A percentile compares a stretch with the other conserved stretches of the same genome.
phyloP scores from a whole-genome alignment of 2,888 invertebrate genomes.

The Agrenia bidenticulata region DNA sequence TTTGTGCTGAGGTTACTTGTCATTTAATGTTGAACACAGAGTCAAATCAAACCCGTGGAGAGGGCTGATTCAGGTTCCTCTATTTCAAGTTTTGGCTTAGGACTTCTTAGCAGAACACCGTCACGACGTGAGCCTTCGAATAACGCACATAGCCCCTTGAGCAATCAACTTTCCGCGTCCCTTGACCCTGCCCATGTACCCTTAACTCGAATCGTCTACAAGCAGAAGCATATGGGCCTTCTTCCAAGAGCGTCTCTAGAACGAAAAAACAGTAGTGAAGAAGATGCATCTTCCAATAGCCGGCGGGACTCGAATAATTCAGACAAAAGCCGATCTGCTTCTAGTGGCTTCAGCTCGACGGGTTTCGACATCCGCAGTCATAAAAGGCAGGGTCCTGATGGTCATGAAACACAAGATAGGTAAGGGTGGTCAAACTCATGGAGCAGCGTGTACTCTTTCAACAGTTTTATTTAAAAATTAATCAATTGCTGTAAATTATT shows the following conservation, averaged over 20 bases:
- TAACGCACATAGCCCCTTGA: constrained; percentile 21
- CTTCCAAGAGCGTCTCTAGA: constrained; percentile 46
- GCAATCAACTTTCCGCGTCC: constrained; percentile 19
- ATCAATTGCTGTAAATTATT: too few relatives aligned
- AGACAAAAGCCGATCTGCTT: constrained; percentile 34
- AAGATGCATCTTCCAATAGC: constrained; percentile 24
- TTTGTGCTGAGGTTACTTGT: neutral
- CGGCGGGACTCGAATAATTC: constrained; percentile 46
- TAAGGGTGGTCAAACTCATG: constrained; percentile 9
- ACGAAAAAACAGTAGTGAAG: constrained; percentile 40
- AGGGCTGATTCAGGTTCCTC: constrained; percentile 48
- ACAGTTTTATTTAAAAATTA: too few relatives aligned
- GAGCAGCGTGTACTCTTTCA: too few relatives aligned
- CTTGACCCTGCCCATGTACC: constrained; percentile 40
- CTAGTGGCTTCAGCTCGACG: constrained; percentile 41
- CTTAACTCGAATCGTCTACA: constrained; percentile 44
- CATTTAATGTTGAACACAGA: constrained; percentile 27
- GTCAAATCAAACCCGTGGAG: constrained; percentile 42
- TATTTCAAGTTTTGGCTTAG: constrained; percentile 46
- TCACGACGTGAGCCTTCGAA: constrained; percentile 40
- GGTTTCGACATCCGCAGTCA: constrained; percentile 41
- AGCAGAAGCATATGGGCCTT: constrained; percentile 40
- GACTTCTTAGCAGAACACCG: constrained; percentile 40
- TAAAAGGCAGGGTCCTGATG: constrained; percentile 45
- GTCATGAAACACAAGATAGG: constrained; percentile 43